These are phyloP conservation scores for Chloroceryle aenea DNA, from an alignment of 2,113 vertebrate species.

Conservation along the genomic window DNA sequence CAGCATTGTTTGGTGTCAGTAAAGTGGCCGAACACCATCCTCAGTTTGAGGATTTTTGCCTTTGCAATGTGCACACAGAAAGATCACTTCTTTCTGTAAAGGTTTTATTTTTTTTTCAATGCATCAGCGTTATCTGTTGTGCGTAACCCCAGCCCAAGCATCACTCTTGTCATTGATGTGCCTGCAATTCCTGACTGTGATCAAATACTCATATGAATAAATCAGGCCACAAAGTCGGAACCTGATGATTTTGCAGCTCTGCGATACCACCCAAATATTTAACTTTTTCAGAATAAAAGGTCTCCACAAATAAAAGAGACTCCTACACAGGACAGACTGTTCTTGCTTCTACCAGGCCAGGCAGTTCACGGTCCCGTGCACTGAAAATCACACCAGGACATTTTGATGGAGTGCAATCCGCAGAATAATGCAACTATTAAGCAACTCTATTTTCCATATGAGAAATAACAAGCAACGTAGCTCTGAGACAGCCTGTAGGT, in stretches of 20 bases:
- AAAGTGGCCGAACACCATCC: neutral
- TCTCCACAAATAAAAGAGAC: neutral
- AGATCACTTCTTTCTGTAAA: neutral
- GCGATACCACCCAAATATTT: neutral
- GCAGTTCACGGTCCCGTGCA: neutral
- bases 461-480: neutral
- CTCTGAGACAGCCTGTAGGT: neutral
- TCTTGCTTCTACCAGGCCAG: neutral
- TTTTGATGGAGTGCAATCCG: neutral
- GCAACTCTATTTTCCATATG: neutral
- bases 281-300: neutral
- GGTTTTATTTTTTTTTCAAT: neutral
- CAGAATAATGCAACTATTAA: neutral
- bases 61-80: neutral
- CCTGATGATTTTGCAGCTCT: neutral
- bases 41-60: too few species aligned
- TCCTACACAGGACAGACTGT: rapidly evolving
- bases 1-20: rapidly evolving
- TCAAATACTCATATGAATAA: neutral
- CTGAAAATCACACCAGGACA: neutral
- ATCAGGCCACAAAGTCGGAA: neutral
- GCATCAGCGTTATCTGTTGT: too few species aligned
- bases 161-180: too few species aligned
- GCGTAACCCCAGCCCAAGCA: neutral
- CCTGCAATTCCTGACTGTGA: neutral